Percentiles rank a stretch among this genome's conserved stretches.
These are phyloP conservation scores for Dromiciops gliroides DNA, from an alignment of 2,113 vertebrate species.

Conservation along the genomic window DNA sequence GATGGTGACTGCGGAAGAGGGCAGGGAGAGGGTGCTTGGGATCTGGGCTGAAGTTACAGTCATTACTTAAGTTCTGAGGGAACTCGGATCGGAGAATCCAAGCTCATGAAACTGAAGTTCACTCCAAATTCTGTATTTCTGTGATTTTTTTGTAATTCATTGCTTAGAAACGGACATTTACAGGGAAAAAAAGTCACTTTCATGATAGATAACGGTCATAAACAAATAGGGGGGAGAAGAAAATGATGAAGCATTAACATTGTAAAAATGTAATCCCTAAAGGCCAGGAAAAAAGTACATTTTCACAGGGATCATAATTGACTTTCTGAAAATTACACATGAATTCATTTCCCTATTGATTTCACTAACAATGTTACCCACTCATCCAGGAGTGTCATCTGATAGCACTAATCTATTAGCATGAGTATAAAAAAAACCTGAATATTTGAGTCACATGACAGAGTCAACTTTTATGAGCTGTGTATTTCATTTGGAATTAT, in stretches of 20 bases:
- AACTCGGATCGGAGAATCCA: background rate
- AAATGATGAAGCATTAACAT: background rate
- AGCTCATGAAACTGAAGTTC: background rate
- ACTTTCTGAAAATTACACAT: background rate
- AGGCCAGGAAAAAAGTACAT: background rate
- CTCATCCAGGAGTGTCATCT: background rate
- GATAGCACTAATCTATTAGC: background rate
- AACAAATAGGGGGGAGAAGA: background rate
- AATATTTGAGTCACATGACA: background rate
- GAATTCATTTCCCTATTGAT: background rate
- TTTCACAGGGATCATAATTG: background rate
- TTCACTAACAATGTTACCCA: background rate
- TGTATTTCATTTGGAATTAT: slow-evolving; percentile 23
- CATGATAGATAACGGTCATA: background rate
- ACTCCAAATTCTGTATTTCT: background rate
- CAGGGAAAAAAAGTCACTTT: background rate
- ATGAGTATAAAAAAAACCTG: background rate
- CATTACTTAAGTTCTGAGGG: background rate
- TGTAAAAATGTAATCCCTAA: background rate
- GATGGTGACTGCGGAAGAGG: background rate
- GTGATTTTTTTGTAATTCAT: background rate
- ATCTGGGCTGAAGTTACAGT: background rate
- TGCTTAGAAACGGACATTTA: background rate
- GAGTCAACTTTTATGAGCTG: background rate
- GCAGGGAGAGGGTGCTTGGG: background rate